Evolutionary conservation across 2,113 vertebrate genomes (phyloP), one percentile per base, ranked within the genome.

Genomic region (Semicossyphus pulcher): DNA sequence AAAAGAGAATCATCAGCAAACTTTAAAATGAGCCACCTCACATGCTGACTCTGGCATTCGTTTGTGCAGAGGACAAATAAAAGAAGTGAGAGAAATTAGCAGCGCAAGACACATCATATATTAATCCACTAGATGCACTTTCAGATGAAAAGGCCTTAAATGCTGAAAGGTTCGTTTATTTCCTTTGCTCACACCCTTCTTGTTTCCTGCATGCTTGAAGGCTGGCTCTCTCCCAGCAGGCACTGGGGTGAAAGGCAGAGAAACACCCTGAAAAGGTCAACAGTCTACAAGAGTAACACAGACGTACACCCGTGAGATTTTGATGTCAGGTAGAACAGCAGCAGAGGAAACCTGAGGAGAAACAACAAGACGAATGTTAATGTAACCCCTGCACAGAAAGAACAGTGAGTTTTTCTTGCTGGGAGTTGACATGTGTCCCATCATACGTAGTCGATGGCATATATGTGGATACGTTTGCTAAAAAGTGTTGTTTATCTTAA

Each of bases 121-220:
- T 42, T 49, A 28, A 41, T 70, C 36, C 44, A 28, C 5, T 5
- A 32, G 42, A 47, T 11, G n/a, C 48, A 53, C 14, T 47, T 54
- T 18, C 37, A 37, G 8, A 58, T 73, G 45, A 42, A 36, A 78
- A 67, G 25, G 14, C 57, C 45, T 51, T 8, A 47, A 61, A 76
- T 18, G 25, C 0, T 1, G 28, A n/a, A n/a, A n/a, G n/a, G n/a
- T n/a, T n/a, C n/a, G n/a, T n/a, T n/a, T n/a, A n/a, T n/a, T n/a
- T 52, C 65, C 2, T 6, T 69, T 53, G 58, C 26, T 8, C 37
- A 37, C 21, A 34, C 51, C 11, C 16, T 9, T 39, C 4, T 48
- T 26, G 15, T 45, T 18, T 25, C 60, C 11, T 0, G 6, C 6
- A 63, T 52, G 36, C 26, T 20, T 20, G 29, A 14, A 42, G 28